These are phyloP conservation scores for Etheostoma spectabile DNA, from an alignment of 2,113 vertebrate genomes.

Conservation along the genomic window DNA sequence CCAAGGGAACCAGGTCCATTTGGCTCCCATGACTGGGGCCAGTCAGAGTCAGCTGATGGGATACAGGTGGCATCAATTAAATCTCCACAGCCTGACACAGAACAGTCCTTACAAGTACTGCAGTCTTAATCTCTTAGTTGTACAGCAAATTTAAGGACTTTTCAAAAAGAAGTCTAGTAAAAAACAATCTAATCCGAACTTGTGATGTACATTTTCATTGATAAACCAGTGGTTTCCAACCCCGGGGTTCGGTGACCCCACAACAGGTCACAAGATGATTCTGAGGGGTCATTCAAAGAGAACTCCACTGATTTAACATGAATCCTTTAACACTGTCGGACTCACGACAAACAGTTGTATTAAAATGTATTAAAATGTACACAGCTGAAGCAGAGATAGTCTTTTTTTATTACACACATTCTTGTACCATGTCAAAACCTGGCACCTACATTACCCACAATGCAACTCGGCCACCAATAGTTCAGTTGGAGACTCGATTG, in stretches of 20 bases:
- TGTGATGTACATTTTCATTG: neutral
- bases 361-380: neutral
- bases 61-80: slow-evolving; percentile 2
- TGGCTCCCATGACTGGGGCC: slow-evolving; percentile 58
- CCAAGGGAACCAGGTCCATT: slow-evolving; percentile 39
- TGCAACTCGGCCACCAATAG: neutral
- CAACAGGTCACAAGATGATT: neutral
- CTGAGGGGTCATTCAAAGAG: no score
- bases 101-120: neutral
- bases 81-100: neutral
- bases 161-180: no score
- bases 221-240: neutral
- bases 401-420: neutral
- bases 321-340: neutral
- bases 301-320: neutral
- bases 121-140: neutral
- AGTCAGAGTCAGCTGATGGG: slow-evolving; percentile 32
- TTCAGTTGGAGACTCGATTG: neutral
- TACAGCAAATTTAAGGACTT: neutral
- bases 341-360: neutral
- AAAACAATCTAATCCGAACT: neutral
- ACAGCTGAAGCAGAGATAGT: neutral
- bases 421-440: neutral
- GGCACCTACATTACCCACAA: neutral
- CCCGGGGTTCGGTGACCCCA: neutral